phyloP scores from a whole-genome alignment of 1,140 invertebrate species.

The Aphis craccivora region DNA sequence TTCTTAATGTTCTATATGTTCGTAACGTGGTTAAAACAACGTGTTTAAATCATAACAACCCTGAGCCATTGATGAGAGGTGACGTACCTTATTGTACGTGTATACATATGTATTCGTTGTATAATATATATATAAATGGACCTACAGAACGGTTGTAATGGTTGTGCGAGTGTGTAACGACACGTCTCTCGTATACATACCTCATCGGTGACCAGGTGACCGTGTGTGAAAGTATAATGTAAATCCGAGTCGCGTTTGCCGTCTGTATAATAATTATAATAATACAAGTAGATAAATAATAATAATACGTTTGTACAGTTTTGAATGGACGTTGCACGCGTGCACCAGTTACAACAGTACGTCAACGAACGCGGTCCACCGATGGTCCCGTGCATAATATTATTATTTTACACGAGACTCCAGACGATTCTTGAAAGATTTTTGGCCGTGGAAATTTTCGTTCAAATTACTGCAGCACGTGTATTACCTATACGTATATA shows the following conservation, averaged over 20 bases:
- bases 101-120: background rate
- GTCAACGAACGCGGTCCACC: background rate
- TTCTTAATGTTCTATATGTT: too few relatives aligned
- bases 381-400: background rate
- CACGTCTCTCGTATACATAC: background rate
- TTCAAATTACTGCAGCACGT: background rate
- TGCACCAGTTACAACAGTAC: background rate
- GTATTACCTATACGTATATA: background rate
- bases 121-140: background rate
- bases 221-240: constrained; percentile 13
- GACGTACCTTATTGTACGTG: too few relatives aligned
- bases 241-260: background rate
- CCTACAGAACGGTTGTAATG: background rate
- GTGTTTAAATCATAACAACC: too few relatives aligned
- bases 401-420: background rate
- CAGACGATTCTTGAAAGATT: background rate
- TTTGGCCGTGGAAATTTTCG: background rate
- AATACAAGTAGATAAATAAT: too few relatives aligned
- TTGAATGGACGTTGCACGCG: background rate
- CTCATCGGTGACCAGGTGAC: constrained; percentile 11
- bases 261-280: background rate
- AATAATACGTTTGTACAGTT: background rate
- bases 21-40: too few relatives aligned
- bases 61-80: too few relatives aligned
- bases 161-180: background rate